Base-by-base conservation (phyloP, 1,140 invertebrate genomes). In the Zaprionus ornatus region DNA sequence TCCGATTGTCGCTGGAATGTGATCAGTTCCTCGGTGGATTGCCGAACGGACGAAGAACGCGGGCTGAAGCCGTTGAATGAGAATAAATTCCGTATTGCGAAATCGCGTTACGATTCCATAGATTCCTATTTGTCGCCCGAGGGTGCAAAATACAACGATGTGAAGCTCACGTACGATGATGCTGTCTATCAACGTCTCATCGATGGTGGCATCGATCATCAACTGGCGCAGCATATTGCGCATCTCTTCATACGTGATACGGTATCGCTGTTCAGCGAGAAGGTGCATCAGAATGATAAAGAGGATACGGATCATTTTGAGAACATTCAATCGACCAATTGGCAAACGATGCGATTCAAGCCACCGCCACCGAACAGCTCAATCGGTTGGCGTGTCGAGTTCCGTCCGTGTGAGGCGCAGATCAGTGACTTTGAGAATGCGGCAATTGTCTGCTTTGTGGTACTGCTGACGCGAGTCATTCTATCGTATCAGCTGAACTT, bases 321-420 rank as follows among this genome's bases (percentile, higher is more conserved):
- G 97, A 99, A 99, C 92, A 99, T 99, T 83, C 99, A 99, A 93
- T 99, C 99, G 1, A 99, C 99, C 6, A 99, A 99, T 94, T 99
- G 99, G 99, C 99, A 99, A 94, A 99, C 99, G 9, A 99, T 99
- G 99, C 95, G 99, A 17, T 99, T 99, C 93, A 99, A 99, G 93
- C 98, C 98, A 52, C 99, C 99, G 66, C 97, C 98, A 21, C 96
- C 97, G 1, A 96, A 98, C 91, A 99, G 98, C 12, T 95, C 96
- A 45, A 99, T 99, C 92, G 99, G 99, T 17, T 99, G 99, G 99
- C 94, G 99, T 75, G 99, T 99, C 2, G 99, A 99, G 94, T 99
- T 99, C 94, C 95, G 99, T 52, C 99, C 99, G 37, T 99, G 98
- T 93, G 99, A 99, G 94, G 96, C 98, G 6, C 99, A 99, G 94